Evolutionary conservation across 2,113 vertebrate species (phyloP).

Genomic region (Rhinogobius similis): DNA sequence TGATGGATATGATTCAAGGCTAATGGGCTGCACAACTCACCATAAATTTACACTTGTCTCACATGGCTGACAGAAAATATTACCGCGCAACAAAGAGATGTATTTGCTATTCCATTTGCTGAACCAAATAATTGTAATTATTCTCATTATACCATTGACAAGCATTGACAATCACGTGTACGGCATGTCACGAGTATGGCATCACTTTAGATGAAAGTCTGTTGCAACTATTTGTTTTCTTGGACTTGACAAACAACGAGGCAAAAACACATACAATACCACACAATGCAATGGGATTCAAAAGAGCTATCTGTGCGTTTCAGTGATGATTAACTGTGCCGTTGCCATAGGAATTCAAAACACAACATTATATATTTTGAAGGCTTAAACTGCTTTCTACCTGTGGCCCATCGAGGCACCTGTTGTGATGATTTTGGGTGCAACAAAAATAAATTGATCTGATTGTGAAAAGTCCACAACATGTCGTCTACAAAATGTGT

Average conservation of each 20-base stretch:
- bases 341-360: background rate
- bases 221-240: background rate
- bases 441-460: too few relatives aligned
- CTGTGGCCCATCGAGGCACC: too few relatives aligned
- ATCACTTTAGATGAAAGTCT: background rate
- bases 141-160: background rate
- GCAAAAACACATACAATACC: background rate
- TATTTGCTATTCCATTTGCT: conserved; percentile 13
- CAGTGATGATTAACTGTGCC: background rate
- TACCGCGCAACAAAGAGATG: conserved; percentile 27
- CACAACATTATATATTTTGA: too few relatives aligned
- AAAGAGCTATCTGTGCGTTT: too few relatives aligned
- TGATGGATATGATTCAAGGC: conserved; percentile 42
- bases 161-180: background rate
- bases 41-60: conserved; percentile 17
- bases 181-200: too few relatives aligned
- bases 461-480: too few relatives aligned
- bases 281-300: background rate
- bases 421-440: too few relatives aligned
- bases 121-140: conserved; percentile 10
- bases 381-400: too few relatives aligned
- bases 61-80: conserved; percentile 44
- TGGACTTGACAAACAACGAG: background rate
- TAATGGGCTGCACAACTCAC: conserved; percentile 17
- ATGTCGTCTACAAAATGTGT: too few relatives aligned